Evolutionary conservation across 2,888 invertebrate genomes (phyloP), one percentile per base, ranked within the genome.

Genomic region (Hemithea aestivaria): DNA sequence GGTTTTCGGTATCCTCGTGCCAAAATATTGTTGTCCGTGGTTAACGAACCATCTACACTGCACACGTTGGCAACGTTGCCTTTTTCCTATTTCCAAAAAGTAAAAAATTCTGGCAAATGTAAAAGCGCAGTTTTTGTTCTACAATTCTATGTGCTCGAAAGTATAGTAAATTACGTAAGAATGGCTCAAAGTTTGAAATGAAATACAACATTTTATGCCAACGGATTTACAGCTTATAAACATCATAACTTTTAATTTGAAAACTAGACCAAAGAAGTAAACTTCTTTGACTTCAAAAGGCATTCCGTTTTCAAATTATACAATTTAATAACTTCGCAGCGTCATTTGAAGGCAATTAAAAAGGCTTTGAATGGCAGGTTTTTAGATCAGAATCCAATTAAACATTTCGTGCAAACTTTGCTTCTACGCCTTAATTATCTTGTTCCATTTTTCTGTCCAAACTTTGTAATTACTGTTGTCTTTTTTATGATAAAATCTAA

Each of bases 31-130:
- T 58, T 54, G 58, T 56, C 54, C 51, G 53, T 42, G 54, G 40
- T 44, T 62, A 69, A 67, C 64, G 63, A 67, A 64, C 53, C 50
- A 49, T 41, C 26, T 22, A 28, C 36, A 34, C 20, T 10, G 27
- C 35, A 34, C 33, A 35, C 35, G 27, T 32, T 34, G 27, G 35
- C 35, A 31, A 23, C 35, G 21, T 27, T 39, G 26, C 27, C 38
- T 36, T 45, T 46, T 41, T 38, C 7, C 11, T 20, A 40, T 31
- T 37, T 29, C 35, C 31, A 20, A 27, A 30, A 34, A 40, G 33
- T 40, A 27, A 40, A 36, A 20, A 28, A 11, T 45, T 20, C 20
- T 24, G 16, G 21, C 33, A 24, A 27, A 28, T 28, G 23, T 10
- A 33, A 25, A 33, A n/a, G 24, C 12, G 10, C 6, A 27, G 8